Evolutionary conservation across 2,113 vertebrate genomes (phyloP).

Genomic region (Gopherus evgoodei): DNA sequence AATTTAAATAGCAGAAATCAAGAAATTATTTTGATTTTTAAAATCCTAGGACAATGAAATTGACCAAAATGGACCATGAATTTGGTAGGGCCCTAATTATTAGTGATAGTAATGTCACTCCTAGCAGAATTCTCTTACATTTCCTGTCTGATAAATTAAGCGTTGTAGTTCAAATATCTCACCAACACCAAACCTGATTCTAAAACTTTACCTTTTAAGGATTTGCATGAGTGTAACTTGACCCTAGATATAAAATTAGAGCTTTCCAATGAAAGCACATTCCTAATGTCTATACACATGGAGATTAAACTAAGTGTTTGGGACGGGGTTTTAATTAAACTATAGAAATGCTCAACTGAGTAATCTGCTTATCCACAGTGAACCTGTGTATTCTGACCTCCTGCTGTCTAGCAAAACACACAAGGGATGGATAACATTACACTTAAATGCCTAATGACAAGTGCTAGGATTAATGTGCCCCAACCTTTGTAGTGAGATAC

Average conservation of each 20-base stretch:
- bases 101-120: not conserved
- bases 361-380: constrained; percentile 76
- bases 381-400: constrained; percentile 74
- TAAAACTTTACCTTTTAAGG: constrained; percentile 37
- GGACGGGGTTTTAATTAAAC: constrained; percentile 52
- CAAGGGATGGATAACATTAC: constrained; percentile 82
- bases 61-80: too few relatives aligned
- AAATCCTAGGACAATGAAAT: too few relatives aligned
- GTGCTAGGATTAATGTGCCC: constrained; percentile 81
- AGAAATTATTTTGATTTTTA: too few relatives aligned
- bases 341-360: constrained; percentile 60
- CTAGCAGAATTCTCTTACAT: not conserved
- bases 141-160: not conserved
- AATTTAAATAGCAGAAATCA: too few relatives aligned
- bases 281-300: not conserved
- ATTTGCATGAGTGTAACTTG: constrained; percentile 27
- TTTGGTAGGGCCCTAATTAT: not conserved
- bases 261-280: constrained; percentile 4
- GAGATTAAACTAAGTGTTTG: constrained; percentile 56
- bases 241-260: constrained; percentile 32
- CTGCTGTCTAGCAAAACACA: constrained; percentile 75
- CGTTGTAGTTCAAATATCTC: constrained; percentile 34
- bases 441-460: constrained; percentile 81
- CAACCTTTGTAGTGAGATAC: constrained; percentile 73
- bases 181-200: not conserved